phyloP scores from a whole-genome alignment of 2,888 invertebrate genomes.

The Pherbina coryleti region DNA sequence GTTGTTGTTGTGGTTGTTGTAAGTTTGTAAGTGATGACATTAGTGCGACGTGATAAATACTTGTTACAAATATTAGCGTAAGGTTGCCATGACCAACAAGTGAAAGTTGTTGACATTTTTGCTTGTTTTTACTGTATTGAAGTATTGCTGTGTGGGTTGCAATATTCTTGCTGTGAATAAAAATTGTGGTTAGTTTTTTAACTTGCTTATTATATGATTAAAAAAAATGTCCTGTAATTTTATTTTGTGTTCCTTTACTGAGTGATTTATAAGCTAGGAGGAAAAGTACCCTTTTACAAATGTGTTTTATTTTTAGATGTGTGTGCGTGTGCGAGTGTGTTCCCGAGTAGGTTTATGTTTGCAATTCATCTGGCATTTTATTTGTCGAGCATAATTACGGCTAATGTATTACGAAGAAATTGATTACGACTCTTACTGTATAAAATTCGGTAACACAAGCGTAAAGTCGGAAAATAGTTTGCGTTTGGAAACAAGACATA shows the following conservation, averaged over 20 bases:
- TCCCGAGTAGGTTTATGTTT: too few relatives aligned
- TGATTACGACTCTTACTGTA: neutral
- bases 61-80: too few relatives aligned
- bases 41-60: neutral
- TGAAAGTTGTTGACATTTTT: slow-evolving; percentile 28
- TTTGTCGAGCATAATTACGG: too few relatives aligned
- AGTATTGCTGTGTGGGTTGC: neutral
- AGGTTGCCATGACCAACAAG: neutral
- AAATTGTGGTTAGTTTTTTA: neutral
- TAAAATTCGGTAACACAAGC: neutral
- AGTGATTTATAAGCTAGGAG: neutral
- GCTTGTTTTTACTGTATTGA: neutral
- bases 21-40: neutral
- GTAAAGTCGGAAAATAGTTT: neutral
- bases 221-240: too few relatives aligned
- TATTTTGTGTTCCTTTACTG: too few relatives aligned
- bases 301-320: neutral
- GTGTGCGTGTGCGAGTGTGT: neutral
- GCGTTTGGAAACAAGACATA: neutral
- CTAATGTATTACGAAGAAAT: too few relatives aligned
- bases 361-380: neutral
- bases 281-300: neutral
- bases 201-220: too few relatives aligned
- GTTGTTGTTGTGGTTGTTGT: too few relatives aligned
- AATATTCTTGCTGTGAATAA: slow-evolving; percentile 12